Evolutionary conservation across 2,797 vertebrate genomes (phyloP), one percentile per base, ranked within the genome.

Genomic region (Gymnodraco acuticeps): DNA sequence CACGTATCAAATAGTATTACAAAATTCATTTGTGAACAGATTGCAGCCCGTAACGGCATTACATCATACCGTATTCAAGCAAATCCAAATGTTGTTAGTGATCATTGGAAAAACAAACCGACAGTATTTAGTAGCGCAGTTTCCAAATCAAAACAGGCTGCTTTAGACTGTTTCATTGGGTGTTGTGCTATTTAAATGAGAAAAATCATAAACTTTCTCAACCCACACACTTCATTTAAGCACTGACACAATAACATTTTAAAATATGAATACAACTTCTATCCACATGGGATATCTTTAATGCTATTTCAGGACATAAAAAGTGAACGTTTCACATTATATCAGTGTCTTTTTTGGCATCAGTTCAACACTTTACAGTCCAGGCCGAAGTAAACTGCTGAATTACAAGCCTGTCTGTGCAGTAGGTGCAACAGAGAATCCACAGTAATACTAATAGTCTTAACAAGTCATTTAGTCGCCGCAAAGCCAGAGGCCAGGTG

Each of bases 401-500:
- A 64, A 65, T 83, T 67, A 80, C 42, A 52, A 77, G 68, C 43
- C 10, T 17, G 16, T 43, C 10, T 54, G 67, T 14, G 42, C 64
- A 23, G 64, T 64, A 54, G 58, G 53, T 64, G 82, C 64, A 58
- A 84, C 88, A 81, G 75, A 91, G 78, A 58, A 83, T 70, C 83
- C 46, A 86, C 78, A 86, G 90, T 69, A 27, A 27, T 5, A 58
- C 66, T 71, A 73, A 82, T 82, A 80, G 70, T 66, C 71, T 58
- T 86, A 73, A 78, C 78, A 79, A 87, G 51, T 89, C 78, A 75
- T 89, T 82, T 69, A 61, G 5, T 73, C 2, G 14, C 61, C 10
- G 63, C 81, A 48, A 47, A 80, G 78, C 82, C 75, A 69, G 60
- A 82, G 62, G 64, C 81, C 78, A 91, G 91, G 91, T 92, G 90